phyloP scores from a whole-genome alignment of 2,888 invertebrate genomes.

The Campaea margaritaria region DNA sequence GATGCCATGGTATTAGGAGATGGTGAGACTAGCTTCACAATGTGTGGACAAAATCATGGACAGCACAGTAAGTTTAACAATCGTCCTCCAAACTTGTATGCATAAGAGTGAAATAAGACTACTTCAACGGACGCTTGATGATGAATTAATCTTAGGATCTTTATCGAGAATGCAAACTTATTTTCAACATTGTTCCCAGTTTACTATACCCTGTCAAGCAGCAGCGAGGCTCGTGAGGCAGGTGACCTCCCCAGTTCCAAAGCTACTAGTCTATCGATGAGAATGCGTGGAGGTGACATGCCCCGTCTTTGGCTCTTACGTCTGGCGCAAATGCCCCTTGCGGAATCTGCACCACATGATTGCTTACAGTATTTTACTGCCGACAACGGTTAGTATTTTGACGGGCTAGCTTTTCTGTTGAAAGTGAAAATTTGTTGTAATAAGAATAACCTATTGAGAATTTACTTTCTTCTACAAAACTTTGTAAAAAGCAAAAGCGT shows the following conservation, averaged over 20 bases:
- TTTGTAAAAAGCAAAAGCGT: no score
- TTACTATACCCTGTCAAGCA: constrained; percentile 87
- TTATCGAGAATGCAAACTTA: no score
- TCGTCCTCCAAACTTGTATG: no score
- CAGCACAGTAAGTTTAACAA: constrained; percentile 88
- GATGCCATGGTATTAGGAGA: constrained; percentile 88
- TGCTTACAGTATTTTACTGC: constrained; percentile 91
- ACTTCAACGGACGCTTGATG: no score
- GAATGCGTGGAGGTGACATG: constrained; percentile 80
- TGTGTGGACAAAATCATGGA: constrained; percentile 94
- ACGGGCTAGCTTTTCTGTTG: no score
- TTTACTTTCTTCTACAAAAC: no score
- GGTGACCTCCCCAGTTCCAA: constrained; percentile 63
- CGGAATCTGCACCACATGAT: constrained; percentile 90
- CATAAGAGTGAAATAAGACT: no score
- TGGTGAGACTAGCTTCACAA: constrained; percentile 83
- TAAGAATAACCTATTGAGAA: no score
- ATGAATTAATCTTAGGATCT: no score
- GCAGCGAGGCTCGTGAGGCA: constrained; percentile 63
- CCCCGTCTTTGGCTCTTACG: constrained; percentile 92
- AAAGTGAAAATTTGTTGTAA: no score
- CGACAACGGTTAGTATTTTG: constrained; percentile 77
- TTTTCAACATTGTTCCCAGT: constrained; percentile 73
- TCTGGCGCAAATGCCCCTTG: constrained; percentile 91
- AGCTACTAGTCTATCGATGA: constrained; percentile 81